Percentiles rank a stretch among this genome's conserved stretches.
Conservation (phyloP, 2,888 invertebrate species). For the Periphyllus acericola region DNA sequence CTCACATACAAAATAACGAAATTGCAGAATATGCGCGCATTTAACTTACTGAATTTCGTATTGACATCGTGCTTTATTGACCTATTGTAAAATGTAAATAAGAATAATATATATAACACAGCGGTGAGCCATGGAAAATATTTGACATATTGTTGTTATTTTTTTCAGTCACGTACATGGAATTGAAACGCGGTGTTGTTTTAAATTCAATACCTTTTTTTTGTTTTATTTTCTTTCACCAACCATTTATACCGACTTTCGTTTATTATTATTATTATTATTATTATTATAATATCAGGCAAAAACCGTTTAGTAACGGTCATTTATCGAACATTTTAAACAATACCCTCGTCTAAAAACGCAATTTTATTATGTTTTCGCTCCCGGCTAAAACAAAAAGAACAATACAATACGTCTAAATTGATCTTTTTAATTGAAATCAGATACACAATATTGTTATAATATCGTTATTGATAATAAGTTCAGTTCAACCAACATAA, state of each 20-base stretch:
- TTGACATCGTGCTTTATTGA: slow-evolving; percentile 5
- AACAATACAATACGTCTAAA: no score
- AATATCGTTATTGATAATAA: no score
- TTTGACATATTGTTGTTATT: slow-evolving; percentile 10
- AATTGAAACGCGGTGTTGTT: background rate
- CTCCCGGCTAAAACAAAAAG: no score
- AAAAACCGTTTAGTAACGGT: background rate
- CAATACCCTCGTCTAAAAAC: background rate
- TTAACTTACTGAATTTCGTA: background rate
- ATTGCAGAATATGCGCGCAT: background rate
- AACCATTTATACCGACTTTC: background rate
- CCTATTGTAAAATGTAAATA: background rate
- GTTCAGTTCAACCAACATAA: no score
- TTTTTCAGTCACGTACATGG: background rate
- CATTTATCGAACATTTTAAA: background rate
- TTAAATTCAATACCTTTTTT: background rate
- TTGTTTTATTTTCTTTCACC: background rate
- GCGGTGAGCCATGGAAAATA: background rate
- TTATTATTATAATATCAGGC: background rate
- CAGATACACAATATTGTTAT: no score
- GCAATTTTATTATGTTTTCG: no score
- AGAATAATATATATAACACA: background rate
- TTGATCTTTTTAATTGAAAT: no score
- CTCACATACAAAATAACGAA: slow-evolving; percentile 1
- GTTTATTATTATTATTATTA: background rate